These are phyloP conservation scores for Acanthococcus lagerstroemiae DNA, from an alignment of 2,888 invertebrate genomes.

Conservation along the genomic window DNA sequence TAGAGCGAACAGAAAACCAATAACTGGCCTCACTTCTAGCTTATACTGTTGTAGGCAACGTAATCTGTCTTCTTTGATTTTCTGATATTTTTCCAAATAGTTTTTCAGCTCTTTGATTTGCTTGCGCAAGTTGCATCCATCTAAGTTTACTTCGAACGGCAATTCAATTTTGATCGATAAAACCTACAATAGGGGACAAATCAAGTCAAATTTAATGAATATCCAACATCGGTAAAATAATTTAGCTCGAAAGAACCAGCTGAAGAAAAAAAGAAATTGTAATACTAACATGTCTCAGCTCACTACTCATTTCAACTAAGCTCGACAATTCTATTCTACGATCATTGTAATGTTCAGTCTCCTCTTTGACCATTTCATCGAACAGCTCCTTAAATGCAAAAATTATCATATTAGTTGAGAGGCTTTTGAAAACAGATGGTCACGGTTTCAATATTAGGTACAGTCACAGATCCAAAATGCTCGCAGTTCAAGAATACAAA, in stretches of 20 bases:
- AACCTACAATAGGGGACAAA: too few species aligned
- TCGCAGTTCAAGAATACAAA: too few species aligned
- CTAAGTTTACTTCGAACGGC: conserved; percentile 17
- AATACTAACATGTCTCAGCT: conserved; percentile 30
- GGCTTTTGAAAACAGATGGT: too few species aligned
- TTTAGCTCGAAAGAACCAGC: too few species aligned
- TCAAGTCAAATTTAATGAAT: too few species aligned
- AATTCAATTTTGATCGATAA: conserved; percentile 28
- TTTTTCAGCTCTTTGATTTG: conserved; percentile 31
- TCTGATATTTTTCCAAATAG: conserved; percentile 20
- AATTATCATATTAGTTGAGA: too few species aligned
- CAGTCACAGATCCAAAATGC: too few species aligned
- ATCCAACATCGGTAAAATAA: too few species aligned
- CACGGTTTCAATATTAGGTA: too few species aligned
- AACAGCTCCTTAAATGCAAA: too few species aligned
- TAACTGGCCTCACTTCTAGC: conserved; percentile 30
- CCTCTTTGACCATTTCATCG: conserved; percentile 53
- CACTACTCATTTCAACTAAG: conserved; percentile 36
- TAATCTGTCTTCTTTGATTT: conserved; percentile 30
- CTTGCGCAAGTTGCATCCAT: conserved; percentile 21
- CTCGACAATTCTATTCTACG: conserved; percentile 49
- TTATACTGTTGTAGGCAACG: conserved; percentile 16
- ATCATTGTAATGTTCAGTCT: conserved; percentile 47
- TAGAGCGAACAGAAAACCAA: too few species aligned
- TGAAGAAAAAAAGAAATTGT: too few species aligned